Evolutionary conservation across 1,140 invertebrate genomes (phyloP), one percentile per base, ranked within the genome.

Genomic region (Lethrus apterus): DNA sequence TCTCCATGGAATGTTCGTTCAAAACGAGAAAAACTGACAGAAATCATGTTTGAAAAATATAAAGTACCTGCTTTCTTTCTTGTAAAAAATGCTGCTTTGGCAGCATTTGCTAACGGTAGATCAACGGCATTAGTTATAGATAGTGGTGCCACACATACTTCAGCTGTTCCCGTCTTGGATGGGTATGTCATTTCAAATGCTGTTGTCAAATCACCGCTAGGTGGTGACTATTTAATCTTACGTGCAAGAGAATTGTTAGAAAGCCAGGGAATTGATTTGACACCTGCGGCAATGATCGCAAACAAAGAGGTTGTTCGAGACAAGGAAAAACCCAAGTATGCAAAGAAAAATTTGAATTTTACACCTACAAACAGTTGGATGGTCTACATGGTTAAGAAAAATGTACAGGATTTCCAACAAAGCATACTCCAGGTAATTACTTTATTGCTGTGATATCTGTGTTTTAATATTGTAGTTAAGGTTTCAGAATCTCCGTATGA

Each of bases 31-130:
- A 89, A 89, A 63, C 63, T 97, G 0, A 87, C 90, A 0, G 93
- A 97, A 66, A 65, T 97, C 0, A 87, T 96, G 76, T 97, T 97
- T 70, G 93, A 97, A 67, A 96, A 95, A 61, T 97, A 93, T 69
- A 86, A 92, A 63, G 86, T 95, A 4, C 93, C 93, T 2, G 93
- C 93, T 1, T 95, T 96, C 68, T 97, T 92, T 64, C 69, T 96
- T 11, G 89, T 90, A 4, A 97, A 97, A 72, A 95, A 92, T 70
- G 91, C 93, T 0, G 92, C 95, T 1, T 65, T 97, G 9, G 86
- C 93, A 7, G 90, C 91, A 26, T 95, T 96, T 70, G 90, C 93
- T 1, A 95, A 94, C 69, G 93, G 93, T 2, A 69, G 87, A 41
- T 86, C 88, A 0, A 94, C 90, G 1, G 93, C 90, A 3, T 70